Percentiles rank a stretch among this genome's conserved stretches.
These are phyloP conservation scores for Drosophila mulleri DNA, from an alignment of 2,888 invertebrate genomes.

Conservation along the genomic window DNA sequence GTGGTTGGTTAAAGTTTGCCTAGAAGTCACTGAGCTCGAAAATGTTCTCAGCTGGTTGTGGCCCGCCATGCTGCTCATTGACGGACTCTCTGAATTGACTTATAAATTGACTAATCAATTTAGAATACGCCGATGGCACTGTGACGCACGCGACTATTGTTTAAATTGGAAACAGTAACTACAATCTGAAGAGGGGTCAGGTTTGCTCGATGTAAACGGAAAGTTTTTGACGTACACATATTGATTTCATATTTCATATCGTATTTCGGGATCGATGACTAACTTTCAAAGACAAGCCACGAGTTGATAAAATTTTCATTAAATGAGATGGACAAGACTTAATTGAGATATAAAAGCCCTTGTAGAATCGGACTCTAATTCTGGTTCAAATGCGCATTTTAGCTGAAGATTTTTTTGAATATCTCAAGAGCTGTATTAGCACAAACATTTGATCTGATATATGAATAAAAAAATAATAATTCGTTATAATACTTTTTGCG, in stretches of 20 bases:
- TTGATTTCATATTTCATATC: background rate
- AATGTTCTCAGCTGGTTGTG: constrained; percentile 20
- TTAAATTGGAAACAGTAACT: constrained; percentile 3
- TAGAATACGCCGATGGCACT: constrained; percentile 1
- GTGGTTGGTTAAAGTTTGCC: constrained; percentile 26
- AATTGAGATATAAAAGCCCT: background rate
- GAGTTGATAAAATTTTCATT: background rate
- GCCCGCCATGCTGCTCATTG: constrained; percentile 3
- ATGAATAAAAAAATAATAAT: too few relatives aligned
- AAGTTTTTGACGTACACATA: background rate
- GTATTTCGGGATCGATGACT: background rate
- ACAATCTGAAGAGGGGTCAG: background rate
- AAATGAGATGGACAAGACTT: background rate
- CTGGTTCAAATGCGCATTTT: too few relatives aligned
- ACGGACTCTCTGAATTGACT: constrained; percentile 9
- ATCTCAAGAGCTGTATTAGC: background rate
- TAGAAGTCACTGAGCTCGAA: constrained; percentile 64
- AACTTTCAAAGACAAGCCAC: background rate
- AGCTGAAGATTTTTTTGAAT: background rate
- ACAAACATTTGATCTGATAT: background rate
- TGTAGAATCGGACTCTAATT: background rate
- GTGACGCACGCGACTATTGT: constrained; percentile 18
- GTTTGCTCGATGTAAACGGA: background rate
- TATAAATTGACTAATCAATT: constrained; percentile 37
- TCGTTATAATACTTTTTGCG: background rate